Percentiles rank a stretch among this genome's conserved stretches.
These are phyloP conservation scores for Boloria euphrosyne DNA, from an alignment of 2,888 invertebrate species.

Conservation along the genomic window DNA sequence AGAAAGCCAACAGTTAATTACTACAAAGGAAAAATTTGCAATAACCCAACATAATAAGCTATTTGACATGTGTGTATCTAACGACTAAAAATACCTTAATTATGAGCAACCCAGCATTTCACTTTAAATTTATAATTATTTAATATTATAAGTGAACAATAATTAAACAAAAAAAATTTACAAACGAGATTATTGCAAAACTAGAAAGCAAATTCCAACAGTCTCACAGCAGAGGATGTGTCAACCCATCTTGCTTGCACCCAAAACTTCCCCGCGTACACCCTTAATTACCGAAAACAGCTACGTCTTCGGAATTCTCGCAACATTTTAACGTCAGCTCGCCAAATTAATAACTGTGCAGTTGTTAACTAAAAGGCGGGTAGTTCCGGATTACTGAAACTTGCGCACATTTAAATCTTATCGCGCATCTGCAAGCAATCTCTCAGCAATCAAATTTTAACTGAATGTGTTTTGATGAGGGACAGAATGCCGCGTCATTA, in stretches of 20 bases:
- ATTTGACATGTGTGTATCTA: no score
- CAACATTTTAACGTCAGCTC: slow-evolving; percentile 27
- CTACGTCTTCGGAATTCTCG: slow-evolving; percentile 24
- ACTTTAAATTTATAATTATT: no score
- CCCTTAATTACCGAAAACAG: slow-evolving; percentile 24
- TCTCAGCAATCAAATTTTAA: slow-evolving; percentile 1
- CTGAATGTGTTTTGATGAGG: slow-evolving; percentile 7
- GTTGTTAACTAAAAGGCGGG: slow-evolving; percentile 26
- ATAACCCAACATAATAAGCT: no score
- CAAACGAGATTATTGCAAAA: background rate
- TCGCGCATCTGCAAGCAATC: background rate
- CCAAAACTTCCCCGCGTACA: slow-evolving; percentile 24
- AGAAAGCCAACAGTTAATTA: no score
- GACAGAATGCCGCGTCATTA: slow-evolving; percentile 5
- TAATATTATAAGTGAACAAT: background rate
- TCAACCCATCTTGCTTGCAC: slow-evolving; percentile 1
- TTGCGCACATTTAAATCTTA: slow-evolving; percentile 3
- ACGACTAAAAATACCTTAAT: no score
- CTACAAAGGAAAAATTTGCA: no score
- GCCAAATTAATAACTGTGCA: slow-evolving; percentile 31
- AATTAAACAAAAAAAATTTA: background rate
- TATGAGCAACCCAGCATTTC: no score
- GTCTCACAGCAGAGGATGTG: background rate
- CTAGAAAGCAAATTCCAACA: background rate
- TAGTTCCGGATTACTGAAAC: slow-evolving; percentile 30